Base-by-base conservation (phyloP, 2,113 vertebrate species). In the Leptobrachium leishanense region DNA sequence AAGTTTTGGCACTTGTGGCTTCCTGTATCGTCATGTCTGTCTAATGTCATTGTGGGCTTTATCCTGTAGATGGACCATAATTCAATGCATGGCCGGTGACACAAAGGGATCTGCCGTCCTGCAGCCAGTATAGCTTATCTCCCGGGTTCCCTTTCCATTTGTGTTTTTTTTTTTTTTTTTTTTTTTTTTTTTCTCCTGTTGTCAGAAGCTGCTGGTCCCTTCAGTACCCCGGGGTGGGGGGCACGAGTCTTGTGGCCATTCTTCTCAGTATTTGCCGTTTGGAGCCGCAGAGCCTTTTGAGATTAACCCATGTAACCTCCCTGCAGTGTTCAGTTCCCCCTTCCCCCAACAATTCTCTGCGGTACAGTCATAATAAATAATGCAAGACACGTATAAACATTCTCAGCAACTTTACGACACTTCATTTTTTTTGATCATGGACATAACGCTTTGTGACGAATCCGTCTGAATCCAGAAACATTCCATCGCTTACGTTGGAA, bases 401-500 rank as follows among this genome's bases (percentile, higher is more conserved):
- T 80, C 53, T 42, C 0, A 44, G 71, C 82, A 84, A 82, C 77
- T 68, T 50, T 83, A 79, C 15, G 57, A 74, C 83, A 83, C 80
- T 84, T 13, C 41, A 77, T 62, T 74, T 39, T 68, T 67, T 84
- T 75, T 72, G 76, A 5, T 83, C 84, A 43, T 77, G 87, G 83
- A 70, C 53, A 50, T 8, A 31, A 50, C 46, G 68, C 68, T 74
- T 80, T 46, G 76, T 63, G 6, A 11, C 82, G 84, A 66, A 73
- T 76, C 66, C 71, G 3, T 66, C 54, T 84, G 68, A 85, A 84
- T 87, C 84, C 84, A 66, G 64, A 88, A 91, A 91, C 95, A 90
- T 96, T 95, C 95, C 88, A 86, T 93, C 93, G 88, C 84, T 88
- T 87, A 94, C 90, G 87, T 91, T 88, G 86, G 92, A 91, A 92